Base-by-base conservation (phyloP, 2,888 invertebrate genomes). In the Drosophila rellima region DNA sequence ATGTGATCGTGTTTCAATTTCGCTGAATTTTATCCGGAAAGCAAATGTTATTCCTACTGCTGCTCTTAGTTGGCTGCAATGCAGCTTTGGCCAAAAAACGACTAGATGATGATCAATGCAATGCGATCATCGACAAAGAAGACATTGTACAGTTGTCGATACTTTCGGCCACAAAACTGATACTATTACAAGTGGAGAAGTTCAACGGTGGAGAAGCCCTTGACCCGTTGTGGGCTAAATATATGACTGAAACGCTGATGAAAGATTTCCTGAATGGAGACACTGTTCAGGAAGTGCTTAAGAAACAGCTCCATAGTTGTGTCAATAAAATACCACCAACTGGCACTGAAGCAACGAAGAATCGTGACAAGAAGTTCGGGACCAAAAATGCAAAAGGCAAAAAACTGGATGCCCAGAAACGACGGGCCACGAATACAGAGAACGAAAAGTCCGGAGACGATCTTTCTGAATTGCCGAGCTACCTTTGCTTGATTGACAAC, bases 401-500 rank as follows among this genome's bases (percentile, higher is more conserved):
- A 13, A 42, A 8, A 3, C 8, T 37, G 7, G n/a, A 35, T 6
- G 35, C 3, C 35, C 6, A n/a, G 0, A 17, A 33, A 4, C 17
- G 13, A 7, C 2, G 11, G 11, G 15, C 0, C 4, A 13, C 5
- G 15, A 20, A 35, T 1, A 2, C n/a, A 10, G n/a, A 3, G 0
- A 13, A 17, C 6, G 31, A 31, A 47, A 17, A 3, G 2, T 5
- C 2, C 1, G 13, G 3, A n/a, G 8, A n/a, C 3, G 37, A 51
- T 1, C 3, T 2, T 3, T 15, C 8, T 10, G 2, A 10, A 2
- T 15, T 45, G 5, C 13, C 11, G 17, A 70, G 70, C 20, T 60
- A 29, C 4, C 17, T 70, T 11, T 72, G 71, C 20, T 0, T 70
- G 4, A 64, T 56, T 1, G 71, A 72, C 31, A 60, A 61, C n/a